Base-by-base conservation (phyloP, 2,797 vertebrate species). In the Paedocypris micromegethes region DNA sequence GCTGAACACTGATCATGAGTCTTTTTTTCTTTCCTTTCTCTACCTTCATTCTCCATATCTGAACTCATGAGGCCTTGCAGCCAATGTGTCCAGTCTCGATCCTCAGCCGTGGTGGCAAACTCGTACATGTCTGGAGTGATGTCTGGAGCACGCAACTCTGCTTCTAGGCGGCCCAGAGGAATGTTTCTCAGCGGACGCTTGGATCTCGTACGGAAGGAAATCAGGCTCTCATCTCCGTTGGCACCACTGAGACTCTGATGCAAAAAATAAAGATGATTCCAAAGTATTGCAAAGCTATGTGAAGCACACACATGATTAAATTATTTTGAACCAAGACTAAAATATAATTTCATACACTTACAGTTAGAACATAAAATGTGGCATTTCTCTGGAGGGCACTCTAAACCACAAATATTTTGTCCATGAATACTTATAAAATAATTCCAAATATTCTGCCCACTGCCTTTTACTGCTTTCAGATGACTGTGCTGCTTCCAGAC, bases 51-150 rank as follows among this genome's bases (percentile, higher is more conserved):
- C 3, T 92, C 93, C 65, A 93, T 84, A 0, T 96, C 93, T 0
- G 93, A 92, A 0, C 73, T 91, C 92, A 98, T 93, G 59, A 98
- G 89, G 1, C 95, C 91, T 66, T 91, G 85, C 5, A 98, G 90
- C 96, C 96, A 98, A 70, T 87, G 82, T 1, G 94, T 94, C 96
- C 96, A 98, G 3, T 96, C 91, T 48, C 91, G 89, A 53, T 98
- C 96, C 38, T 97, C 92, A 0, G 82, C 90, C 4, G 92, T 86
- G 3, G 89, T 90, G 79, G 86, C 88, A 2, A 75, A 81, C 68
- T 95, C 93, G 0, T 96, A 97, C 93, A 98, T 95, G 74, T 98
- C 96, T 0, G 95, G 93, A 0, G 95, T 98, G 79, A 96, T 94
- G 72, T 98, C 96, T 0, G 95, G 96, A 3, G 95, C 93, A 3